Evolutionary conservation across 2,888 invertebrate genomes (phyloP).

Genomic region (Synergus laeviventris): DNA sequence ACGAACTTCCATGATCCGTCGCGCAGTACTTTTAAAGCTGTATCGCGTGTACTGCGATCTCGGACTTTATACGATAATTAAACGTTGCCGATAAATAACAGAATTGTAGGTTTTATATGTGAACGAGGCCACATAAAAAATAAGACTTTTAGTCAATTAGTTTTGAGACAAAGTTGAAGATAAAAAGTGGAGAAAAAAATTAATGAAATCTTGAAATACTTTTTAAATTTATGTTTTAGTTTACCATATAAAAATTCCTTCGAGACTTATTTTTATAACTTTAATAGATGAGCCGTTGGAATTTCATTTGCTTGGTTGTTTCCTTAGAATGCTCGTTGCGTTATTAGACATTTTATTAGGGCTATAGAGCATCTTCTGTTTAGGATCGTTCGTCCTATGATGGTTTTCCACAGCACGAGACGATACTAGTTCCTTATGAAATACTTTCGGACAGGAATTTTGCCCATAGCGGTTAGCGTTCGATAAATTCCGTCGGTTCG

Average conservation of each 20-base stretch:
- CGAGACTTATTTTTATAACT: background rate
- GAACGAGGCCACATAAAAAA: background rate
- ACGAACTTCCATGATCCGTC: conserved; percentile 33
- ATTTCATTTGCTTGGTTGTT: background rate
- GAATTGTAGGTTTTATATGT: conserved; percentile 33
- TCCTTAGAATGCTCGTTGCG: background rate
- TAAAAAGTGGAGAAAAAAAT: background rate
- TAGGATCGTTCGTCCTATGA: conserved; percentile 15
- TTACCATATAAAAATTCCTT: background rate
- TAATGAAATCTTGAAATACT: background rate
- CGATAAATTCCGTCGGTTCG: conserved; percentile 67
- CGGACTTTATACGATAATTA: conserved; percentile 26
- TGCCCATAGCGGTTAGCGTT: conserved; percentile 63
- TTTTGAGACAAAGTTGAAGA: conserved; percentile 7
- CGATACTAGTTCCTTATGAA: conserved; percentile 56
- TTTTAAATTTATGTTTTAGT: background rate
- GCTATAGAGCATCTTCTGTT: conserved; percentile 16
- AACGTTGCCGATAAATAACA: conserved; percentile 30
- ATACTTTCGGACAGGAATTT: conserved; percentile 66
- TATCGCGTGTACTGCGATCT: conserved; percentile 27
- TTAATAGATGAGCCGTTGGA: background rate
- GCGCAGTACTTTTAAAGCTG: conserved; percentile 3
- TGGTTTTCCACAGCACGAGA: conserved; percentile 14
- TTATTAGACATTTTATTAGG: conserved; percentile 20
- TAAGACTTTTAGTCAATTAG: background rate